Conservation (phyloP, 1,140 invertebrate species). For the Papilio dardanus region DNA sequence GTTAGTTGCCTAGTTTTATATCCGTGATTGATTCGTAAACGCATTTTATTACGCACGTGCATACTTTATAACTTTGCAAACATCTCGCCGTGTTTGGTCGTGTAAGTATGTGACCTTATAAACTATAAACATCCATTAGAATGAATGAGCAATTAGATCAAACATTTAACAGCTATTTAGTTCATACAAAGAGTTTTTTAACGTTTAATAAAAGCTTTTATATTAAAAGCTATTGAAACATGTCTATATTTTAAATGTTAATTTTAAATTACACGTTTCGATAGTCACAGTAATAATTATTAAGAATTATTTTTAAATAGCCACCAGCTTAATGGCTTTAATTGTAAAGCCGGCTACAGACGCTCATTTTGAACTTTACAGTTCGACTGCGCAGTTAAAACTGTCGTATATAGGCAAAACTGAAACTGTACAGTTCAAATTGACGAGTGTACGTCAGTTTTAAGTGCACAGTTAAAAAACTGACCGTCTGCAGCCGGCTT, state of each 20-base stretch:
- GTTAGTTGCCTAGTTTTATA: slow-evolving; percentile 21
- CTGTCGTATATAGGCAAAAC: no score
- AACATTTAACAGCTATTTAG: slow-evolving; percentile 19
- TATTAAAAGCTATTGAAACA: slow-evolving; percentile 1
- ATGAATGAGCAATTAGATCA: slow-evolving; percentile 23
- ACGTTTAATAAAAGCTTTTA: not conserved
- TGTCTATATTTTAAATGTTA: slow-evolving; percentile 18
- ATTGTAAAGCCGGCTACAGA: no score
- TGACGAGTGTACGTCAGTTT: no score
- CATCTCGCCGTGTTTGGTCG: slow-evolving; percentile 25
- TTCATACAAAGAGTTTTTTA: not conserved
- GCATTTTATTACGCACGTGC: slow-evolving; percentile 5
- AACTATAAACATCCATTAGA: slow-evolving; percentile 25
- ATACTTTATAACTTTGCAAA: slow-evolving; percentile 14
- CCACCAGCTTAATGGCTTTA: not conserved
- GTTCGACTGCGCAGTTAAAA: no score
- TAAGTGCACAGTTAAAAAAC: no score
- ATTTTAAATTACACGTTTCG: slow-evolving; percentile 19
- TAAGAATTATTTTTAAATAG: not conserved
- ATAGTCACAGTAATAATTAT: slow-evolving; percentile 15
- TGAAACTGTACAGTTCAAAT: no score
- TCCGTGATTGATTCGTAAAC: not conserved
- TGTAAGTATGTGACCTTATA: slow-evolving; percentile 32
- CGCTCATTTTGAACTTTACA: no score
- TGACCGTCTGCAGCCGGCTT: no score